These are phyloP conservation scores for Herpailurus yagouaroundi DNA, from an alignment of 2,113 vertebrate species.

Conservation along the genomic window DNA sequence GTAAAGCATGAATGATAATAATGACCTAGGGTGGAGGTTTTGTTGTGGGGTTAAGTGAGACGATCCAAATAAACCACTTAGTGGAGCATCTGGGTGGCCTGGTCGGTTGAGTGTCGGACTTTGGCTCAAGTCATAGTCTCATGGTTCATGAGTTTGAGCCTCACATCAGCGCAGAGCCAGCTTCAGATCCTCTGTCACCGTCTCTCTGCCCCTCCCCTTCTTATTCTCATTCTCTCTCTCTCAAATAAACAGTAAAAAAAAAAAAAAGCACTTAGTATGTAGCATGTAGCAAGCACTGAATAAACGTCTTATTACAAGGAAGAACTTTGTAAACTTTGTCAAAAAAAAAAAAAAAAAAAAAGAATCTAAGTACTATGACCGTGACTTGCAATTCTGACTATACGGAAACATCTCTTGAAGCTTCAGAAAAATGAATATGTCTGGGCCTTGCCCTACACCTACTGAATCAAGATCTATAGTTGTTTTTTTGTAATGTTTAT, in stretches of 20 bases:
- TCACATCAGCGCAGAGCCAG: too few species aligned
- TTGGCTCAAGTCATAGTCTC: too few species aligned
- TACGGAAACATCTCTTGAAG: not conserved
- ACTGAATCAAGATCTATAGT: not conserved
- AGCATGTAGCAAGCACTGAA: not conserved
- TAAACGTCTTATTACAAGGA: not conserved
- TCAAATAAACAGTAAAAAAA: too few species aligned
- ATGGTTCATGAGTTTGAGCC: too few species aligned
- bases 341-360: not conserved
- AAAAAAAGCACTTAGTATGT: not conserved
- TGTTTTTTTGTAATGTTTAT: not conserved
- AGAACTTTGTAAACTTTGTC: not conserved
- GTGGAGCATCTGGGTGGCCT: not conserved
- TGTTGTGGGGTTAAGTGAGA: not conserved
- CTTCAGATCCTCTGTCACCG: too few species aligned
- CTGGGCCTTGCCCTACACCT: not conserved
- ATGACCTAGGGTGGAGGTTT: not conserved
- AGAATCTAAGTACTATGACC: not conserved
- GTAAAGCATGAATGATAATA: not conserved
- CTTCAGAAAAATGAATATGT: constrained; percentile 18
- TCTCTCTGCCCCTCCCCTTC: too few species aligned
- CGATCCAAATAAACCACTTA: not conserved
- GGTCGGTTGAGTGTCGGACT: too few species aligned
- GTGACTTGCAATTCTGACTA: not conserved
- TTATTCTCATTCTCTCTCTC: too few species aligned